Conservation (phyloP, 2,113 vertebrate species). For the Eonycteris spelaea region DNA sequence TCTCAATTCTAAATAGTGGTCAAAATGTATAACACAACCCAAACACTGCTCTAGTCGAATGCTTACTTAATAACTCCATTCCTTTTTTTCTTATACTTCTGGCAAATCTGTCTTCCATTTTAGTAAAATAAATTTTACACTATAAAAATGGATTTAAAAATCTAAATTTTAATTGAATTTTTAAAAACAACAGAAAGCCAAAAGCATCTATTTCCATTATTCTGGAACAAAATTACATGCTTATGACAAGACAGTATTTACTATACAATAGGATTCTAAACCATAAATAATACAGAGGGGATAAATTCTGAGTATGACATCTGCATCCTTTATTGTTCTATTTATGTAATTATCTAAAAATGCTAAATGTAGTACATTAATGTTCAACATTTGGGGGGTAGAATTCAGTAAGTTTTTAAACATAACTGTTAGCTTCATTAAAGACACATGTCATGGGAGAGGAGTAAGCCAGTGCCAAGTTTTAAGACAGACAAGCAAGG, state of each 20-base stretch:
- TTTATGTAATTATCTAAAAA: slow-evolving; percentile 13
- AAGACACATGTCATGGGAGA: neutral
- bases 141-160: neutral
- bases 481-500: neutral
- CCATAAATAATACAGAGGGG: neutral
- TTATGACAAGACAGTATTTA: neutral
- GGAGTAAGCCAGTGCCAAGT: neutral
- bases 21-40: neutral
- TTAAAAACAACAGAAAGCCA: neutral
- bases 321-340: neutral
- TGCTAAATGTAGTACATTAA: neutral
- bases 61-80: neutral
- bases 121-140: neutral
- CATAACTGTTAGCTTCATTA: neutral
- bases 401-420: neutral
- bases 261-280: neutral
- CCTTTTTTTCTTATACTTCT: neutral
- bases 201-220: neutral
- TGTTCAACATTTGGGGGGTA: neutral
- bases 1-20: neutral
- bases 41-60: neutral
- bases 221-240: neutral
- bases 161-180: neutral
- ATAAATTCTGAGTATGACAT: neutral
- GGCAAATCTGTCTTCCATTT: neutral